A percentile compares a stretch with the other conserved stretches of the same genome.
These are phyloP conservation scores for Dicaeum eximium DNA, from an alignment of 2,113 vertebrate genomes.

Conservation along the genomic window DNA sequence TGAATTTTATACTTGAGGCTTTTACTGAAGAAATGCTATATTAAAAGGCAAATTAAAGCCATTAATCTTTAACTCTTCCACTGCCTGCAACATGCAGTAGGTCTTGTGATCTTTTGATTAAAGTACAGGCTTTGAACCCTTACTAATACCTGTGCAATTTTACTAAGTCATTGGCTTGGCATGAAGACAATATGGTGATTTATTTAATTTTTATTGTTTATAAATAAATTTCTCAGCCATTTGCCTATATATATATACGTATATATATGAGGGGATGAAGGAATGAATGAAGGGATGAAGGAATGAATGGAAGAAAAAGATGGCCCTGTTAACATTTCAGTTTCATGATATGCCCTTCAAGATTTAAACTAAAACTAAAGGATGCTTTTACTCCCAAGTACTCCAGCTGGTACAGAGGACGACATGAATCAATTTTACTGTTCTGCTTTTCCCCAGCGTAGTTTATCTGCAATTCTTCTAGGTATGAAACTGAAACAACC, in stretches of 20 bases:
- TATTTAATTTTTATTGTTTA: background rate
- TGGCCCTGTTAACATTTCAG: slow-evolving; percentile 12
- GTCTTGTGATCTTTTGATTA: slow-evolving; percentile 51
- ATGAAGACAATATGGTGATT: background rate
- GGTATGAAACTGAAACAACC: slow-evolving; percentile 6
- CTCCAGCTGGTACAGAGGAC: background rate
- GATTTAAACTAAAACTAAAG: background rate
- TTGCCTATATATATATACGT: background rate
- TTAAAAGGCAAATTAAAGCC: slow-evolving; percentile 78
- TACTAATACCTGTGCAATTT: slow-evolving; percentile 11
- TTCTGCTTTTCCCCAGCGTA: background rate
- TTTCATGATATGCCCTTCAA: background rate
- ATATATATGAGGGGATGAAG: background rate
- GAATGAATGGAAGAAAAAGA: slow-evolving; percentile 3
- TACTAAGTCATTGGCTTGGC: background rate
- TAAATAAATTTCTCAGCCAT: background rate
- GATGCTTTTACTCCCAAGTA: slow-evolving; percentile 35
- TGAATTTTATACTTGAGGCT: slow-evolving; percentile 71
- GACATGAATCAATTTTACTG: slow-evolving; percentile 35
- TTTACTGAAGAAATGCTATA: slow-evolving; percentile 72
- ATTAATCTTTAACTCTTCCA: slow-evolving; percentile 77
- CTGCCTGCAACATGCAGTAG: slow-evolving; percentile 42
- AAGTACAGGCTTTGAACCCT: slow-evolving; percentile 45
- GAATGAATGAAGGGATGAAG: background rate
- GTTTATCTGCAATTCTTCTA: background rate